Percentiles rank a stretch among this genome's conserved stretches.
Conservation (phyloP, 2,888 invertebrate genomes). For the Eupithecia exiguata region DNA sequence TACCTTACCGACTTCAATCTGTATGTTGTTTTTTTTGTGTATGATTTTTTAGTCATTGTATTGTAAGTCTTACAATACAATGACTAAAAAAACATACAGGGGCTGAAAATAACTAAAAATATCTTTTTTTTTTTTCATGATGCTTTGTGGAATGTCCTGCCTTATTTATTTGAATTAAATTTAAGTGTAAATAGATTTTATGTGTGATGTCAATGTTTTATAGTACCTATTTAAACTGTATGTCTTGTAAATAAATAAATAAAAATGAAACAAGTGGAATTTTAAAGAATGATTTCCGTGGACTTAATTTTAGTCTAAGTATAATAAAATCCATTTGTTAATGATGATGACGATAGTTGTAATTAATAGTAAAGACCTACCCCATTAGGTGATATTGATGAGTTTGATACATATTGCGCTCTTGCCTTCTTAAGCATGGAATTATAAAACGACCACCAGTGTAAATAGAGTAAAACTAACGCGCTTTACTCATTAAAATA, state of each 20-base stretch:
- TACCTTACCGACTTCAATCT: no score
- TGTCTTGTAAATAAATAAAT: no score
- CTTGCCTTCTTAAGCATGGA: neutral
- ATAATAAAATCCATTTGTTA: neutral
- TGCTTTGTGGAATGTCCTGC: neutral
- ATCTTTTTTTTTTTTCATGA: neutral
- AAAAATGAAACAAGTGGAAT: no score
- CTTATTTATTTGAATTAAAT: neutral
- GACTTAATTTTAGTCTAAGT: neutral
- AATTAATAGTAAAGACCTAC: conserved; percentile 26
- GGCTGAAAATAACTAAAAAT: no score
- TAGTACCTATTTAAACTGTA: no score
- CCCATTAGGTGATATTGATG: conserved; percentile 34
- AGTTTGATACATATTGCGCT: conserved; percentile 29
- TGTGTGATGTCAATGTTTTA: no score
- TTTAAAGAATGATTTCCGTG: neutral
- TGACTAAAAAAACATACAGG: no score
- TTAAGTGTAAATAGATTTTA: neutral
- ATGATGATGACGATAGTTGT: neutral
- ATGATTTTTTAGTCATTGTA: no score
- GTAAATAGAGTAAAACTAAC: neutral
- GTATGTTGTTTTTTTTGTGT: no score
- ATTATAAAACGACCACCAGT: conserved; percentile 3
- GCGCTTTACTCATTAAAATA: neutral
- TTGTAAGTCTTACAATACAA: no score